Base-by-base conservation (phyloP, 2,888 invertebrate genomes). In the Sinhomidia bicolor region DNA sequence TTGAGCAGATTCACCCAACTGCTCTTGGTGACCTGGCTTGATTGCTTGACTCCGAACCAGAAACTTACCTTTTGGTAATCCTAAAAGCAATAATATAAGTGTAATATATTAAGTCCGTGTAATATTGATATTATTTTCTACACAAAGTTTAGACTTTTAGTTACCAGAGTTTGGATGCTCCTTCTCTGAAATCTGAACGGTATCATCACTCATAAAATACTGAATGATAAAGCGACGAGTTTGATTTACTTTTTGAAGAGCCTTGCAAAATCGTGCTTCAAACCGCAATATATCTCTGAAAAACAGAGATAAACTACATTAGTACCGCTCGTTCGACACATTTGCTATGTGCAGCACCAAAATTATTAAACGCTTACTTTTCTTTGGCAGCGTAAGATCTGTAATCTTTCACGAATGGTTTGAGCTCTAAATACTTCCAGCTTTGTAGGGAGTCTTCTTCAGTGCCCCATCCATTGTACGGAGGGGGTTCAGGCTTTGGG, bases 371-470 rank as follows among this genome's bases (percentile, higher is more conserved):
- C 41, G 1, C 29, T 44, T 1, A 76, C 79, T 54, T 89, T 76
- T 78, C 78, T 81, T 80, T 62, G 89, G 92, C 94, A 85, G 97
- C 94, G 93, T 97, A 97, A 93, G 97, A 97, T 85, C 96, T 95
- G 92, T 97, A 96, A 93, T 98, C 96, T 9, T 95, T 94, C 92
- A 96, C 95, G 0, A 32, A 68, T 0, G 97, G 94, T 93, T 96
- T 96, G 0, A 97, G 97, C 92, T 96, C 95, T 0, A 98, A 95
- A 0, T 96, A 96, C 76, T 96, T 95, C 93, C 98, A 98, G 93
- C 98, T 98, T 91, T 96, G 96, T 9, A 97, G 96, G 0, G 98
- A 98, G 93, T 98, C 98, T 89, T 97, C 97, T 93, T 97, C 96
- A 0, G 96, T 95, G 0, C 98, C 98, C 94, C 96, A 98, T 2